phyloP scores from a whole-genome alignment of 64 coral and sea anemone genomes.

The Stichodactyla helianthus region DNA sequence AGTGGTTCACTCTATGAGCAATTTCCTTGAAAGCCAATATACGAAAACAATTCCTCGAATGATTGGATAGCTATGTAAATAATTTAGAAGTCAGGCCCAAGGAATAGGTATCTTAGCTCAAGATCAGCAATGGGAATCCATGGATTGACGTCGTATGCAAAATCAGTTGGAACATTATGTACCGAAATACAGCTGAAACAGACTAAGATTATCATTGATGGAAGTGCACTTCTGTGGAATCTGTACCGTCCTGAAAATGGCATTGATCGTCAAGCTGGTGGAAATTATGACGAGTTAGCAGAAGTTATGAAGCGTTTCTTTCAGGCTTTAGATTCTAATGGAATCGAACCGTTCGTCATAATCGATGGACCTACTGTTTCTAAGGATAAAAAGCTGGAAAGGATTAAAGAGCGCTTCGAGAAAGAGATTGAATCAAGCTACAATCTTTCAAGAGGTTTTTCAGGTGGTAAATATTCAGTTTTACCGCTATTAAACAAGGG shows the following conservation, averaged over 20 bases:
- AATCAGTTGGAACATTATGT: slow-evolving; percentile 55
- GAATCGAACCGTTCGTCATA: slow-evolving; percentile 48
- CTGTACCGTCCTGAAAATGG: slow-evolving; percentile 42
- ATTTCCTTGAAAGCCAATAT: too few relatives aligned
- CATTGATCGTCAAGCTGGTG: slow-evolving; percentile 52
- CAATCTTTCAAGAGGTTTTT: slow-evolving; percentile 20
- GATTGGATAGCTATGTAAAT: background rate
- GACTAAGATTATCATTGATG: slow-evolving; percentile 71
- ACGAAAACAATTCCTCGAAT: too few relatives aligned
- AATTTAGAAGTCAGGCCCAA: too few relatives aligned
- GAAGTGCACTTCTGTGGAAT: slow-evolving; percentile 38
- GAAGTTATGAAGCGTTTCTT: slow-evolving; percentile 42
- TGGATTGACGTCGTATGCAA: slow-evolving; percentile 58
- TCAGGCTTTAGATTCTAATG: slow-evolving; percentile 14
- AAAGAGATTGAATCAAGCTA: slow-evolving; percentile 28
- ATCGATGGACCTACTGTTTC: slow-evolving; percentile 59
- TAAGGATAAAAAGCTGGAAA: slow-evolving; percentile 62
- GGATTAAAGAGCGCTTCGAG: slow-evolving; percentile 19
- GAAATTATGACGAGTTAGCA: slow-evolving; percentile 57
- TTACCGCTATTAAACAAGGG: slow-evolving; percentile 34
- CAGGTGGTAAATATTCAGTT: background rate
- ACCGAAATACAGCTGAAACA: slow-evolving; percentile 26
- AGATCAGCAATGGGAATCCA: slow-evolving; percentile 54
- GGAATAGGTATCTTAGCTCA: too few relatives aligned
- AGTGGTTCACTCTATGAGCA: background rate